These are phyloP conservation scores for Apis dorsata DNA, from an alignment of 1,140 invertebrate species.

Conservation along the genomic window DNA sequence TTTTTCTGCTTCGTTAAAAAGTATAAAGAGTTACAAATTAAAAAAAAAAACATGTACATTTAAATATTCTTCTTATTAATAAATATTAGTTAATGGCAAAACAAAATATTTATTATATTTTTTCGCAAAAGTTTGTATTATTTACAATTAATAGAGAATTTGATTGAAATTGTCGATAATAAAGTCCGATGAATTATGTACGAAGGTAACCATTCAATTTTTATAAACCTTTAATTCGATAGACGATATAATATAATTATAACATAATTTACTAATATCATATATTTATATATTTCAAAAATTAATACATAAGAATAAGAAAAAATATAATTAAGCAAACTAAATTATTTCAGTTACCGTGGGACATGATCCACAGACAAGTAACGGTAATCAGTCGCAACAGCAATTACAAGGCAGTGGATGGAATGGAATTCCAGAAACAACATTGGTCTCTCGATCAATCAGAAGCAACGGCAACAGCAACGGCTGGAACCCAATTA, in stretches of 20 bases:
- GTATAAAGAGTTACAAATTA: background rate
- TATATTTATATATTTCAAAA: background rate
- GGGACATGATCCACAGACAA: slow-evolving; percentile 74
- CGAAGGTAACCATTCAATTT: slow-evolving; percentile 30
- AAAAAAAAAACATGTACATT: background rate
- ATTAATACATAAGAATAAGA: background rate
- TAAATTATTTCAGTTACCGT: slow-evolving; percentile 65
- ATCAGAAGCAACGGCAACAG: slow-evolving; percentile 59
- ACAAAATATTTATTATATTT: background rate
- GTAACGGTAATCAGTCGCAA: slow-evolving; percentile 67
- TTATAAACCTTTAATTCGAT: slow-evolving; percentile 1
- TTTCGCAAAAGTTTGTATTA: background rate
- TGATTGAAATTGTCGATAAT: slow-evolving; percentile 37
- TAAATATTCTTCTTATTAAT: background rate
- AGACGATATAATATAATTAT: background rate
- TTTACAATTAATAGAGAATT: background rate
- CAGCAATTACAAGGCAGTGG: slow-evolving; percentile 56
- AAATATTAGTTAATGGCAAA: background rate
- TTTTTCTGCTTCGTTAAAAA: background rate
- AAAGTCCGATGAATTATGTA: slow-evolving; percentile 35
- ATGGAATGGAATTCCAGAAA: slow-evolving; percentile 48
- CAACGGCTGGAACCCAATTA: slow-evolving; percentile 62
- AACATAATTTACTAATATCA: background rate
- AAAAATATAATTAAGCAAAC: background rate
- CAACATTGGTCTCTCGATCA: slow-evolving; percentile 60